Conservation (phyloP, 2,888 invertebrate species). For the Clunio marinus region DNA sequence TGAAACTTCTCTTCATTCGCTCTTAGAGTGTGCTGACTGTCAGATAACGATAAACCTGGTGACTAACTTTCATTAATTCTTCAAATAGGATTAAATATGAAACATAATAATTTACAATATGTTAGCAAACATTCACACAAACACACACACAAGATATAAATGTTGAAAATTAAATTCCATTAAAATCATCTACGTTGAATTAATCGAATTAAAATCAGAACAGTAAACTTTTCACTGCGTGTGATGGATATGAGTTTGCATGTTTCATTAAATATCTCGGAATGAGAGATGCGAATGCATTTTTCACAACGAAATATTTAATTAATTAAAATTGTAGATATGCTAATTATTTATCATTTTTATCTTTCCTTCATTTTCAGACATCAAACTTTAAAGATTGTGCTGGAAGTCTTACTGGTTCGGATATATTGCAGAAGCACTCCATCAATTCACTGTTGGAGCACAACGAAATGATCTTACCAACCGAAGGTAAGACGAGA, state of each 20-base stretch:
- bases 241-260: too few relatives aligned
- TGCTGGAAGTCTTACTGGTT: slow-evolving; percentile 39
- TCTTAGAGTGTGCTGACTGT: background rate
- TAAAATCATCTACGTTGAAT: too few relatives aligned
- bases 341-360: slow-evolving; percentile 1
- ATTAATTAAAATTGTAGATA: slow-evolving; percentile 10
- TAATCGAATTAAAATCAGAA: too few relatives aligned
- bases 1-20: background rate
- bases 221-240: too few relatives aligned
- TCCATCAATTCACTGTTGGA: slow-evolving; percentile 56
- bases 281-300: background rate
- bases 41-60: background rate
- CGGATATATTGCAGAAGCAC: slow-evolving; percentile 54
- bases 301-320: background rate
- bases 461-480: slow-evolving; percentile 47
- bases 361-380: slow-evolving; percentile 7
- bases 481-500: slow-evolving; percentile 47
- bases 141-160: too few relatives aligned
- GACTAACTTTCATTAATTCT: too few relatives aligned
- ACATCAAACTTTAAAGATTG: slow-evolving; percentile 41
- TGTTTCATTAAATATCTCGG: too few relatives aligned
- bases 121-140: too few relatives aligned
- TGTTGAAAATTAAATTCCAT: too few relatives aligned
- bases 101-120: too few relatives aligned
- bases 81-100: too few relatives aligned